These are phyloP conservation scores for Itoplectis maculator DNA, from an alignment of 2,888 invertebrate species.

Conservation along the genomic window DNA sequence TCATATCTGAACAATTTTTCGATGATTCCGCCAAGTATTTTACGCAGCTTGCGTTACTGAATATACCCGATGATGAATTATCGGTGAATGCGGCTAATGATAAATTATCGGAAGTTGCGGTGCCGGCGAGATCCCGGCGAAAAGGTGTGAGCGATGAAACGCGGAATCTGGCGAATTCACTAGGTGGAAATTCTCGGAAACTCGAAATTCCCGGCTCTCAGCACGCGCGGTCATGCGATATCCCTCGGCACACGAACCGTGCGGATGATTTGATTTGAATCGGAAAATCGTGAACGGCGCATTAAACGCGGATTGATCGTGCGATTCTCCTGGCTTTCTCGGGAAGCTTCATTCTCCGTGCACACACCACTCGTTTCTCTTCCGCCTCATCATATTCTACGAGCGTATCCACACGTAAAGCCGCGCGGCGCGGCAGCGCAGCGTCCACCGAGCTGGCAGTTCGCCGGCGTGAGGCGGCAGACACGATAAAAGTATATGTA, in stretches of 20 bases:
- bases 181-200: slow-evolving; percentile 8
- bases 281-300: slow-evolving; percentile 35
- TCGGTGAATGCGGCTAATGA: slow-evolving; percentile 3
- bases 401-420: slow-evolving; percentile 8
- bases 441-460: not conserved
- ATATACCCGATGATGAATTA: not conserved
- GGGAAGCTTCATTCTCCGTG: not conserved
- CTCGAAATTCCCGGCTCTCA: slow-evolving; percentile 11
- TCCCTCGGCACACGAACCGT: slow-evolving; percentile 25
- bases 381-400: slow-evolving; percentile 21
- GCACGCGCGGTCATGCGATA: slow-evolving; percentile 28
- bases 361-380: not conserved
- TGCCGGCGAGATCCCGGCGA: not conserved
- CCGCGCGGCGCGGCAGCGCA: too few species aligned
- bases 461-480: not conserved
- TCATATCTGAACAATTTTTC: too few species aligned
- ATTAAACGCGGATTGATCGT: slow-evolving; percentile 40
- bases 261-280: slow-evolving; percentile 49
- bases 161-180: slow-evolving; percentile 9
- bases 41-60: not conserved
- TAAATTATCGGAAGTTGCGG: slow-evolving; percentile 15
- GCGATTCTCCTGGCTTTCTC: slow-evolving; percentile 12
- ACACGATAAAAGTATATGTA: slow-evolving; percentile 32
- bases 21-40: too few species aligned
- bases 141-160: not conserved